Evolutionary conservation across 53 echinoderm and acorn worm species (phyloP).

Genomic region (Paelopatides confundens): DNA sequence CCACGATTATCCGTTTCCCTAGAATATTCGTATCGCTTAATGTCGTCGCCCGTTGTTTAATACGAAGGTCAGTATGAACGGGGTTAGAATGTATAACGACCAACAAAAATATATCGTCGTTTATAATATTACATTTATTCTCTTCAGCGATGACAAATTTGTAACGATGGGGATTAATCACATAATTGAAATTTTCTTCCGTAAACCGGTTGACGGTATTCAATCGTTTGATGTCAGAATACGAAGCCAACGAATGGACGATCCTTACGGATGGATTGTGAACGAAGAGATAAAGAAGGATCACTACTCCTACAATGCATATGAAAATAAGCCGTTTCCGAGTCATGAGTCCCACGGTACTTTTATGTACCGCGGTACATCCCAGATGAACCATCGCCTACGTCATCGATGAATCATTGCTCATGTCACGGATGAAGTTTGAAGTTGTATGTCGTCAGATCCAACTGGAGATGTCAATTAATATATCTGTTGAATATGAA

Average conservation of each 20-base stretch:
- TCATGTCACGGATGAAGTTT: too few relatives aligned
- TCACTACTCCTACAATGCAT: background rate
- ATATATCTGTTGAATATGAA: too few relatives aligned
- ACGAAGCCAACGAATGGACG: background rate
- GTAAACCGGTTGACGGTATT: background rate
- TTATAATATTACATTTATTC: background rate
- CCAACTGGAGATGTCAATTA: too few relatives aligned
- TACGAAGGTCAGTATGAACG: background rate
- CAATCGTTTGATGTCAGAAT: background rate
- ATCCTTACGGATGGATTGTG: background rate
- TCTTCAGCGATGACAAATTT: background rate
- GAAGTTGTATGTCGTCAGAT: too few relatives aligned
- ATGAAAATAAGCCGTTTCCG: background rate
- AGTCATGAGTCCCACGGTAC: background rate
- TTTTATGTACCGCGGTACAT: background rate
- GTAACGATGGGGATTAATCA: slow-evolving; percentile 9
- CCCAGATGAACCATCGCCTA: too few relatives aligned
- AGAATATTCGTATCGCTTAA: background rate
- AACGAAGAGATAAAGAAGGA: background rate
- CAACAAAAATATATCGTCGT: background rate
- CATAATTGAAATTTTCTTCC: background rate
- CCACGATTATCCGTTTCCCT: slow-evolving; percentile 13
- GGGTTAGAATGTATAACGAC: slow-evolving; percentile 29
- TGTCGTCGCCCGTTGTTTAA: background rate
- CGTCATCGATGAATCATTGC: too few relatives aligned